Evolutionary conservation across 2,888 invertebrate genomes (phyloP), one percentile per base, ranked within the genome.

Genomic region (Linyphia triangularis): DNA sequence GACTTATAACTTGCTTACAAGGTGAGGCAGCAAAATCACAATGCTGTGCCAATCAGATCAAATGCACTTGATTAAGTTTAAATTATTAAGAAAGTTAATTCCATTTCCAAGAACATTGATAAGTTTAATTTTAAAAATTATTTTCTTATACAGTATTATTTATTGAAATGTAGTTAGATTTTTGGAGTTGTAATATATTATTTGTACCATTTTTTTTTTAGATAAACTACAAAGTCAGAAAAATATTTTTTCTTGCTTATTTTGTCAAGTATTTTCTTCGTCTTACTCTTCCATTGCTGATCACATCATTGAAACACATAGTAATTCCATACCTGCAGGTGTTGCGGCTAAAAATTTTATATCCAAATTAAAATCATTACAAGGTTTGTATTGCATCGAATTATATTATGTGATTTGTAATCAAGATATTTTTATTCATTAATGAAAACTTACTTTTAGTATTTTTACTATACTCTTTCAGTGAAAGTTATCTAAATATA

Each of bases 211-310:
- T 24, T 3, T 30, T 40, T 69, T 75, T 61, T 33, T 30, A 75
- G 75, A 61, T n/a, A 75, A 33, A 6, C 16, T 33, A 19, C 59
- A 10, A 13, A 16, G 13, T 3, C 40, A 65, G 13, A 79, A 43
- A 30, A 73, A 33, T 33, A 73, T 86, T 33, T 86, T 65, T 86
- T 72, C 79, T 6, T 86, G 85, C 13, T 79, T 79, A 13, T 86
- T 86, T 67, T 86, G 85, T 43, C 85, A 86, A 72, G 85, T 79
- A 28, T 86, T 86, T 72, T 79, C 85, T 5, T 37, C 79, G 7
- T 57, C 79, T 3, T 24, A 61, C 5, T 24, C 30, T 9, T 22
- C 65, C 4, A 30, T 86, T 57, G 33, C 37, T 67, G 7, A 72
- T 28, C 85, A 86, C 28, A 86, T 86, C 22, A 2, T 2, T 19